These are phyloP conservation scores for Thalassoma bifasciatum DNA, from an alignment of 2,113 vertebrate species.

Conservation along the genomic window DNA sequence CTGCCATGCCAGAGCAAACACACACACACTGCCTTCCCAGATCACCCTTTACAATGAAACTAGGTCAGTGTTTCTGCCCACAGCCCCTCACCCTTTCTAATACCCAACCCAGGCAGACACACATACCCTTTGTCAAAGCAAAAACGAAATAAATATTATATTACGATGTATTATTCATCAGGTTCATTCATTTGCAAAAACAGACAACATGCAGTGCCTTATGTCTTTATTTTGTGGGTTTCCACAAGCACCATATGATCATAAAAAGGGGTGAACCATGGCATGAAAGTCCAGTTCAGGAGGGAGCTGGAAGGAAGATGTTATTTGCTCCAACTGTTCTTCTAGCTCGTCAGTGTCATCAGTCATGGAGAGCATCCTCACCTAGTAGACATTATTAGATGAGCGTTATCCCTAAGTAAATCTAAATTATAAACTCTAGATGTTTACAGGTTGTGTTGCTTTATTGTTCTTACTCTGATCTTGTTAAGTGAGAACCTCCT, in stretches of 20 bases:
- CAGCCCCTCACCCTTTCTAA: constrained; percentile 3
- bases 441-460: neutral
- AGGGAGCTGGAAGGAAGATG: constrained; percentile 10
- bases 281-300: constrained; percentile 6
- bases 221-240: constrained; percentile 17
- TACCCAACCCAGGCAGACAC: constrained; percentile 1
- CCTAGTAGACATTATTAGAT: constrained; percentile 14
- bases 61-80: constrained; percentile 62
- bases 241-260: neutral
- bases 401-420: neutral
- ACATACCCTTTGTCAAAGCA: neutral
- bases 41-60: constrained; percentile 50
- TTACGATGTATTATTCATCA: neutral
- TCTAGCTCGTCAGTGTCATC: neutral
- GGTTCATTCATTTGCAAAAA: neutral
- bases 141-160: neutral
- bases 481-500: constrained; percentile 30
- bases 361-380: constrained; percentile 22
- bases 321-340: constrained; percentile 18
- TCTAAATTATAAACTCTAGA: neutral
- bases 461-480: constrained; percentile 26
- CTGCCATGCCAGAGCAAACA: constrained; percentile 13
- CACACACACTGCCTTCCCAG: constrained; percentile 21
- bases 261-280: neutral
- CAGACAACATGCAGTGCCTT: neutral